phyloP scores from a whole-genome alignment of 2,888 invertebrate species.

The Dasysyrphus albostriatus region DNA sequence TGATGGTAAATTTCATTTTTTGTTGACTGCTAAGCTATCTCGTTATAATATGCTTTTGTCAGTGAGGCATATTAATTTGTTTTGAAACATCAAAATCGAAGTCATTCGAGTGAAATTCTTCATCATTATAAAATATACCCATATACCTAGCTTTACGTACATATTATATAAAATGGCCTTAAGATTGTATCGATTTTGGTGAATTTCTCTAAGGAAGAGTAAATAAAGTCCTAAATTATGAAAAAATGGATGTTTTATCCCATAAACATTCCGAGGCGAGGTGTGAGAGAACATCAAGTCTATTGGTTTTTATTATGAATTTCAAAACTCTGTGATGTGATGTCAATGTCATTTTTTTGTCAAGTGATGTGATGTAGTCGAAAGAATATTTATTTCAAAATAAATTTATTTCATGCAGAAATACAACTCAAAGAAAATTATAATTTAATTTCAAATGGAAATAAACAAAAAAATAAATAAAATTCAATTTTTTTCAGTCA shows the following conservation, averaged over 20 bases:
- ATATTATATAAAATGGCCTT: no score
- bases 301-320: background rate
- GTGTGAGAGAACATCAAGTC: background rate
- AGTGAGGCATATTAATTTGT: background rate
- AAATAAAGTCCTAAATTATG: background rate
- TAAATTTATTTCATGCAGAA: no score
- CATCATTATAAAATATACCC: background rate
- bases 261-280: background rate
- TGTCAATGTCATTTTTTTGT: no score
- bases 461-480: no score
- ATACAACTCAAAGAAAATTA: no score
- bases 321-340: background rate
- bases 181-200: constrained; percentile 10
- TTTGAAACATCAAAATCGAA: constrained; percentile 19
- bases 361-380: no score
- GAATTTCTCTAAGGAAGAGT: background rate
- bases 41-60: background rate
- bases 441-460: no score
- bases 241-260: background rate
- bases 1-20: background rate
- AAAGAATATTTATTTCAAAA: no score
- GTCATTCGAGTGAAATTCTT: constrained; percentile 17
- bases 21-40: background rate
- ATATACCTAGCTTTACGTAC: background rate
- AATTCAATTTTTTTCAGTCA: no score